Evolutionary conservation across 2,888 invertebrate species (phyloP).

Genomic region (Diploptera punctata): DNA sequence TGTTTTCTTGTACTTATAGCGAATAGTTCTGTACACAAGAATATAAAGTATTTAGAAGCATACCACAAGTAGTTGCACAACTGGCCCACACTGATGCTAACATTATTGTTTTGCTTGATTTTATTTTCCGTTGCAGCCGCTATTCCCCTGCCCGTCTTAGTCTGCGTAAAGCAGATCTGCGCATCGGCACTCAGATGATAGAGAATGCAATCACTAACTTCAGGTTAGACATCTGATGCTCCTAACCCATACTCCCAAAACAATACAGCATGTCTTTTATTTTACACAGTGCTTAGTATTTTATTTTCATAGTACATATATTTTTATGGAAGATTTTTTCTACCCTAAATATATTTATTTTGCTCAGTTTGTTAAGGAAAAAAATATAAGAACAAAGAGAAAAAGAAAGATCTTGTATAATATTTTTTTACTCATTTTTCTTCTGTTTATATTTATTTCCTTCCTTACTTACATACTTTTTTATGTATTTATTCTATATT

Average conservation of each 20-base stretch:
- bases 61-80: constrained; percentile 2
- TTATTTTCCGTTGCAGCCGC: constrained; percentile 66
- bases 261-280: neutral
- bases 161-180: constrained; percentile 81
- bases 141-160: constrained; percentile 84
- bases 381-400: no score
- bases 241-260: neutral
- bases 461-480: no score
- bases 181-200: constrained; percentile 77
- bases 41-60: no score
- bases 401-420: no score
- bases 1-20: no score
- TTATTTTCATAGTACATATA: neutral
- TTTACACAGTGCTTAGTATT: neutral
- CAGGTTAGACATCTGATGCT: constrained; percentile 64
- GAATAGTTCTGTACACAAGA: no score
- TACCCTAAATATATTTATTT: no score
- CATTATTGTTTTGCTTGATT: constrained; percentile 23
- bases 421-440: no score
- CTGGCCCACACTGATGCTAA: constrained; percentile 31
- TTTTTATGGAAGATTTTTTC: neutral
- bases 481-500: no score
- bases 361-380: no score
- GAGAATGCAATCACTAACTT: constrained; percentile 74
- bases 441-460: no score